Percentiles rank a stretch among this genome's conserved stretches.
Evolutionary conservation across 1,140 invertebrate species (phyloP).

Genomic region (Brachionus rubens): DNA sequence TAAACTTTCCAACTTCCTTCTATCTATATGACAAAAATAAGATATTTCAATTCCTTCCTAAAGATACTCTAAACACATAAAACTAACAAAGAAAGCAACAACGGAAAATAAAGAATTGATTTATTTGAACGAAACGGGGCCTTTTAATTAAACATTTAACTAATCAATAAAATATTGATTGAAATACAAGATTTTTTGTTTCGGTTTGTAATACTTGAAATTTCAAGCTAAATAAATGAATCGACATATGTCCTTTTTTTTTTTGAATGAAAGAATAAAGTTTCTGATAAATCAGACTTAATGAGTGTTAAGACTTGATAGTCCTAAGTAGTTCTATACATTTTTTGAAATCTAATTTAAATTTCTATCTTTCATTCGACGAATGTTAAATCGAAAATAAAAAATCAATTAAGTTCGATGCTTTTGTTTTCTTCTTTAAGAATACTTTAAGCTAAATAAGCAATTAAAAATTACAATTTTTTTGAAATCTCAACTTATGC

Average conservation of each 20-base stretch:
- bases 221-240: neutral
- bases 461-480: neutral
- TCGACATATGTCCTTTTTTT: too few relatives aligned
- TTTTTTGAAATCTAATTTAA: too few relatives aligned
- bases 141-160: conserved; percentile 31
- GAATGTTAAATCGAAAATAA: too few relatives aligned
- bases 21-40: too few relatives aligned
- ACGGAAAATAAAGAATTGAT: too few relatives aligned
- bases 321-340: too few relatives aligned
- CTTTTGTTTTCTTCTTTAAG: conserved; percentile 1
- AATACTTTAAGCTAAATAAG: conserved; percentile 38
- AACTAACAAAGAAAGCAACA: neutral
- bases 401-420: conserved; percentile 23
- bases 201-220: conserved; percentile 16
- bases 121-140: too few relatives aligned
- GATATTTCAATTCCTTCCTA: conserved; percentile 21
- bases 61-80: neutral
- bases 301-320: too few relatives aligned
- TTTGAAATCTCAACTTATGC: conserved; percentile 35
- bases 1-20: too few relatives aligned
- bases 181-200: conserved; percentile 9
- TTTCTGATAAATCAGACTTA: too few relatives aligned
- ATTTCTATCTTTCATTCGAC: too few relatives aligned
- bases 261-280: too few relatives aligned
- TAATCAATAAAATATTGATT: conserved; percentile 35